These are phyloP conservation scores for Momotus momota DNA, from an alignment of 2,797 vertebrate species.

Conservation along the genomic window DNA sequence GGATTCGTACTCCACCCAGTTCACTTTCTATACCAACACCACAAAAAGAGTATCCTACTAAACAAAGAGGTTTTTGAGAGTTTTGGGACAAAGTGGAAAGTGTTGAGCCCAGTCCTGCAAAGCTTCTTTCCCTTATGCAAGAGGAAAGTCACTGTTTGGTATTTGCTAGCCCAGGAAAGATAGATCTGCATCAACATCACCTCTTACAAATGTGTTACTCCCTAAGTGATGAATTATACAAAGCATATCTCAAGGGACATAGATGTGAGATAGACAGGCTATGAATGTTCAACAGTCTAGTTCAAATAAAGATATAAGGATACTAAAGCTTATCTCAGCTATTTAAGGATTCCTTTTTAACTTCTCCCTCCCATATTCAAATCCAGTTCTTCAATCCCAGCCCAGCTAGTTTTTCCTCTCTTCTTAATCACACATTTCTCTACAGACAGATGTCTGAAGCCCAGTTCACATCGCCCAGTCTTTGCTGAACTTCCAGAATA, in stretches of 20 bases:
- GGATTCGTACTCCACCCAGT: not conserved
- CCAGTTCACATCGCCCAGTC: not conserved
- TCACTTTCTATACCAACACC: not conserved
- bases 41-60: not conserved
- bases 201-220: conserved; percentile 1
- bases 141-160: not conserved
- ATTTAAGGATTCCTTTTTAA: conserved; percentile 61
- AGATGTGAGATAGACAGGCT: conserved; percentile 36
- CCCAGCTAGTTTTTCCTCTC: conserved; percentile 57
- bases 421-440: conserved; percentile 18
- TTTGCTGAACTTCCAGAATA: not conserved
- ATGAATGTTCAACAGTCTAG: conserved; percentile 47
- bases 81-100: not conserved
- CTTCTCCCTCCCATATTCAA: conserved; percentile 47
- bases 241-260: conserved; percentile 25
- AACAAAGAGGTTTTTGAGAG: not conserved
- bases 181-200: not conserved
- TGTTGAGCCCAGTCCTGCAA: not conserved
- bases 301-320: conserved; percentile 46
- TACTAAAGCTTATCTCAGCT: conserved; percentile 54
- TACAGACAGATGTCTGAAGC: not conserved
- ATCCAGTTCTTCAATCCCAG: conserved; percentile 22
- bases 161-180: not conserved
- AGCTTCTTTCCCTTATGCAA: not conserved
- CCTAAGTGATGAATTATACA: conserved; percentile 12